Evolutionary conservation across 2,888 invertebrate genomes (phyloP).

Genomic region (Calameuta filiformis): DNA sequence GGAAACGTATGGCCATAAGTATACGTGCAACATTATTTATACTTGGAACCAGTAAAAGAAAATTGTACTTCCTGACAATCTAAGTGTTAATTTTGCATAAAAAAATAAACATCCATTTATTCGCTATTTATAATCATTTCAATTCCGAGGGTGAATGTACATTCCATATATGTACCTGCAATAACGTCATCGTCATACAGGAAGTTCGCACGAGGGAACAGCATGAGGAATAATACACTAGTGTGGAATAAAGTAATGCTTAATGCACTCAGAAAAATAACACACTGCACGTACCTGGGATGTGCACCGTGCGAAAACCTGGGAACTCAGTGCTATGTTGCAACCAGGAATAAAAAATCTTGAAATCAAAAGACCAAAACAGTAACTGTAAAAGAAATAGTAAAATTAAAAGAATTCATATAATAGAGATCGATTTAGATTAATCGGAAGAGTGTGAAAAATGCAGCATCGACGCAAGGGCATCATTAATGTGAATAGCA

Average conservation of each 20-base stretch:
- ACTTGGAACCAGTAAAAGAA: neutral
- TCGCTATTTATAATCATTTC: neutral
- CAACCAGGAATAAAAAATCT: neutral
- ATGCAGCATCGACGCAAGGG: too few relatives aligned
- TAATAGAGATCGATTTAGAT: neutral
- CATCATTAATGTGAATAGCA: too few relatives aligned
- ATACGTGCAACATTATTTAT: neutral
- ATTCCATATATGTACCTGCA: neutral
- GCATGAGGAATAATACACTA: neutral
- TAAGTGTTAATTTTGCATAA: neutral
- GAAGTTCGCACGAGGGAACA: constrained; percentile 3
- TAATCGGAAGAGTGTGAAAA: too few relatives aligned
- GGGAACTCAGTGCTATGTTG: neutral
- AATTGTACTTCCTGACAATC: neutral
- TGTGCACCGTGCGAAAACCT: neutral
- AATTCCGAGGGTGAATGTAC: neutral
- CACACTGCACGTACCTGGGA: neutral
- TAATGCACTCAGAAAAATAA: neutral
- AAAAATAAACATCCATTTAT: neutral
- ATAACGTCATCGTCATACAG: neutral
- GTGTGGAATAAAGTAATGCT: neutral
- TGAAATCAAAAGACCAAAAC: neutral
- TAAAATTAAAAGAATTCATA: neutral
- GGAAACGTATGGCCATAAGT: neutral
- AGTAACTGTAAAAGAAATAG: neutral